Conservation (phyloP, 92 coral and sea anemone species). For the Palythoa caribaeorum region DNA sequence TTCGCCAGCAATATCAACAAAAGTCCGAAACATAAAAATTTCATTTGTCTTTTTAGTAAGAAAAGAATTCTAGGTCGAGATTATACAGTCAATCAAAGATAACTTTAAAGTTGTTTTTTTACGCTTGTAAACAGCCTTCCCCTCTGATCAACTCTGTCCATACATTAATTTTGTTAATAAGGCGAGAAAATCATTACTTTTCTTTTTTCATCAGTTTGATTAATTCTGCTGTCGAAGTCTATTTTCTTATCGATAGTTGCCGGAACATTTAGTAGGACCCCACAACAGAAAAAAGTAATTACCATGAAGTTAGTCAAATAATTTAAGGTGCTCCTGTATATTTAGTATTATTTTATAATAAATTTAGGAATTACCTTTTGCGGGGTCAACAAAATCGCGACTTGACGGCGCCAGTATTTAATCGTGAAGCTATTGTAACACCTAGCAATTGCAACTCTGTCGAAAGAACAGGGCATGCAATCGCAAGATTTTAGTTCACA, state of each 20-base stretch:
- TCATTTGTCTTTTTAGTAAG: slow-evolving; percentile 37
- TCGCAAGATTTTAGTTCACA: slow-evolving; percentile 20
- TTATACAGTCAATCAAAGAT: not conserved
- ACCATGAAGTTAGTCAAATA: not conserved
- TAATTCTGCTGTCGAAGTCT: slow-evolving; percentile 40
- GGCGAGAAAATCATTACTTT: slow-evolving; percentile 33
- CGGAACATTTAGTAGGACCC: not conserved
- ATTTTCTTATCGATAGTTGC: slow-evolving; percentile 2
- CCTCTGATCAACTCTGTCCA: not conserved
- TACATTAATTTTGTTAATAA: slow-evolving; percentile 31
- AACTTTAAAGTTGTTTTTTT: not conserved
- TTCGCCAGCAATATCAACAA: slow-evolving; percentile 22
- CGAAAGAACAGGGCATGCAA: not conserved
- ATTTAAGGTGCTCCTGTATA: not conserved
- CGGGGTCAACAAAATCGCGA: not conserved
- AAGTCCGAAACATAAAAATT: slow-evolving; percentile 21
- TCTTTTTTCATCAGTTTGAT: slow-evolving; percentile 37
- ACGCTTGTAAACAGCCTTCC: slow-evolving; percentile 4
- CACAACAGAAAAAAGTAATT: not conserved
- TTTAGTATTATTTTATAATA: not conserved
- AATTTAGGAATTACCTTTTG: not conserved
- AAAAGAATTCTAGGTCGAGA: not conserved
- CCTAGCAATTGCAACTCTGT: not conserved
- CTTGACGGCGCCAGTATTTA: not conserved
- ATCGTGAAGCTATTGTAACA: slow-evolving; percentile 4